A percentile compares a stretch with the other conserved stretches of the same genome.
Conservation (phyloP, 2,888 invertebrate species). For the Coronaproctus castanopsis region DNA sequence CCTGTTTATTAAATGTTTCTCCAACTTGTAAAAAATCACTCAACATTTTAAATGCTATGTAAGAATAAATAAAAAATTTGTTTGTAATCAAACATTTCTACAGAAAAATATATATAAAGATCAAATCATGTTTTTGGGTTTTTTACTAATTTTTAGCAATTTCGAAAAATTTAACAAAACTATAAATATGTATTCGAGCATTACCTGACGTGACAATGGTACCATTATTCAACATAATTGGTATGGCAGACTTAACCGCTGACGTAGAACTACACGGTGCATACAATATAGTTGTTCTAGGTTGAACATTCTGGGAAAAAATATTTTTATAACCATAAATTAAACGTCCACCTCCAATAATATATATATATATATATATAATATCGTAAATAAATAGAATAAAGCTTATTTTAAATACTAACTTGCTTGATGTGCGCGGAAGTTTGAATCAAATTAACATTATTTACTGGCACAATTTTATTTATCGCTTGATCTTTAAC, state of each 20-base stretch:
- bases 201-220: conserved; percentile 43
- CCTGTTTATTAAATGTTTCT: too few species aligned
- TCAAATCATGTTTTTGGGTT: too few species aligned
- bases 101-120: too few species aligned
- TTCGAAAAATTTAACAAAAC: too few species aligned
- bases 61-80: too few species aligned
- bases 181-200: neutral
- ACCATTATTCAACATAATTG: conserved; percentile 40
- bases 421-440: neutral
- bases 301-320: neutral
- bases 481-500: too few species aligned
- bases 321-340: too few species aligned
- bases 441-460: neutral
- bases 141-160: too few species aligned
- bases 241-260: conserved; percentile 12
- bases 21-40: too few species aligned
- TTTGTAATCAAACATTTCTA: too few species aligned
- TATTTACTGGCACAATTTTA: neutral
- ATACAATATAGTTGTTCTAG: conserved; percentile 6
- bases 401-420: neutral
- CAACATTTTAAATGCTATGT: too few species aligned
- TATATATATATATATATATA: neutral
- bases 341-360: too few species aligned
- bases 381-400: neutral
- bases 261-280: conserved; percentile 5